Conservation (phyloP, 2,888 invertebrate genomes). For the Patella pellucida region DNA sequence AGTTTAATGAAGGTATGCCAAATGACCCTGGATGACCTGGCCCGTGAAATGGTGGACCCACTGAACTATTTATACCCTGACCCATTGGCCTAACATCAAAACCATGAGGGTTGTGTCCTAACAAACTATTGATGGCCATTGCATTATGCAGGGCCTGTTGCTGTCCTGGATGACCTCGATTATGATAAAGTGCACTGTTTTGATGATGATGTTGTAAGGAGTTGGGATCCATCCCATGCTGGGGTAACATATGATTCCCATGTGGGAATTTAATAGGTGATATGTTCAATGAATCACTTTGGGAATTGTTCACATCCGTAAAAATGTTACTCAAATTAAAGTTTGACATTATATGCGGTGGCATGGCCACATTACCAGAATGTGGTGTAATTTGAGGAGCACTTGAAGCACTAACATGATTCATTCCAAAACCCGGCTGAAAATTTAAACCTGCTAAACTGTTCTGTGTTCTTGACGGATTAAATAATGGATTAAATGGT, state of each 20-base stretch:
- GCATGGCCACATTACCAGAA: constrained; percentile 47
- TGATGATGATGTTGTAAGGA: constrained; percentile 61
- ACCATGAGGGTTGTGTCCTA: constrained; percentile 68
- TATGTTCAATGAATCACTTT: constrained; percentile 62
- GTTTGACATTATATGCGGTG: constrained; percentile 64
- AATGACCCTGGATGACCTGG: constrained; percentile 63
- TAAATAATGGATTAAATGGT: constrained; percentile 60
- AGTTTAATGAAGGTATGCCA: constrained; percentile 67
- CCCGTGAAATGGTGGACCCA: constrained; percentile 66
- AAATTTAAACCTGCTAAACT: constrained; percentile 64
- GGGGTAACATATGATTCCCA: constrained; percentile 60
- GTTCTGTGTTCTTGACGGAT: constrained; percentile 60
- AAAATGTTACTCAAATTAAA: constrained; percentile 67
- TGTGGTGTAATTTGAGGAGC: constrained; percentile 59
- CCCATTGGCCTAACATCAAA: constrained; percentile 63
- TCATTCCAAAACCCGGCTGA: constrained; percentile 64
- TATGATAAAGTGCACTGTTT: constrained; percentile 55
- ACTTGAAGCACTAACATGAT: constrained; percentile 56
- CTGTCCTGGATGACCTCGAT: constrained; percentile 61
- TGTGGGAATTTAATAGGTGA: constrained; percentile 70
- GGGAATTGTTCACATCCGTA: constrained; percentile 59
- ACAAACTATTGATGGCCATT: constrained; percentile 68
- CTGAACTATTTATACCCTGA: constrained; percentile 59
- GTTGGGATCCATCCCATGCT: constrained; percentile 59
- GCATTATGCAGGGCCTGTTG: constrained; percentile 62